Evolutionary conservation across 2,797 vertebrate species (phyloP).

Genomic region (Anguilla megastoma): DNA sequence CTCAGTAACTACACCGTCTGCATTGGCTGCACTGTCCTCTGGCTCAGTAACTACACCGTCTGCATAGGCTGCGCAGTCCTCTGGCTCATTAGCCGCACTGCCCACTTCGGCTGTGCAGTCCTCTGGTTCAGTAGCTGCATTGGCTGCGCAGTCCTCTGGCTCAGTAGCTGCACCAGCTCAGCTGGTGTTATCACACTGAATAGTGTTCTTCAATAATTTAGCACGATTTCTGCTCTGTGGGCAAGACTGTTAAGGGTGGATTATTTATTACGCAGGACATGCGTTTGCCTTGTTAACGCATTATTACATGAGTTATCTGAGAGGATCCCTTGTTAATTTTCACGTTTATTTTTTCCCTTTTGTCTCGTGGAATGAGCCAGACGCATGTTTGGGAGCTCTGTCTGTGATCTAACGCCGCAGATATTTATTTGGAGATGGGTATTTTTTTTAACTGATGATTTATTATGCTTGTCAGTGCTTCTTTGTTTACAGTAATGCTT

Average conservation of each 20-base stretch:
- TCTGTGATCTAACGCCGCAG: background rate
- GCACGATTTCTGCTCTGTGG: background rate
- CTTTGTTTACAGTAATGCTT: background rate
- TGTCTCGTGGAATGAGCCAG: background rate
- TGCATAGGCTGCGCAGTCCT: too few relatives aligned
- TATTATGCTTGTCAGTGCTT: background rate
- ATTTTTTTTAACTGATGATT: background rate
- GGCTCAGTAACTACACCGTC: too few relatives aligned
- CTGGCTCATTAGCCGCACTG: too few relatives aligned
- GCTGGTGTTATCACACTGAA: background rate
- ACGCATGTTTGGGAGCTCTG: background rate
- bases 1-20: too few relatives aligned
- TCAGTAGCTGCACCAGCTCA: background rate
- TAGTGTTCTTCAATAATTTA: background rate
- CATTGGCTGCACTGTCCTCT: too few relatives aligned
- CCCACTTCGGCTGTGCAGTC: too few relatives aligned
- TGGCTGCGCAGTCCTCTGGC: too few relatives aligned
- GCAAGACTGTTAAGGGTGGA: background rate
- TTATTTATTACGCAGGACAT: background rate
- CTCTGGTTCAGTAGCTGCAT: too few relatives aligned
- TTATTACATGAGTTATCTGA: background rate
- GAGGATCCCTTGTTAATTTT: background rate
- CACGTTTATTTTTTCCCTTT: background rate
- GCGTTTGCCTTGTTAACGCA: background rate
- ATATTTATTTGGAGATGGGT: constrained; percentile 6